phyloP scores from a whole-genome alignment of 2,797 vertebrate species.

The Orientallactaga sibirica region DNA sequence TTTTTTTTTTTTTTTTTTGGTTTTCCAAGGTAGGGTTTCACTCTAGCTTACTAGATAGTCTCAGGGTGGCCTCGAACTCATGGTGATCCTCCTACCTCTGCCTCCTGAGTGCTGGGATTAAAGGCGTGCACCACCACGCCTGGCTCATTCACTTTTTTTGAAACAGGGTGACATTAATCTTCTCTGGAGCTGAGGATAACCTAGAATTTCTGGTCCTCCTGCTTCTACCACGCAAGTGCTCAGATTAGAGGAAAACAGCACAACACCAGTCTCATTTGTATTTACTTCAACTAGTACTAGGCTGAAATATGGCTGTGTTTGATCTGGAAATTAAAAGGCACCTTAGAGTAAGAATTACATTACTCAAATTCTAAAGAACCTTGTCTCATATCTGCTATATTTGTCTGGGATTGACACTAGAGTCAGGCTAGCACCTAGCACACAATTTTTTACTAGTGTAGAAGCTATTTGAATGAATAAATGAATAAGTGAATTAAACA shows the following conservation, averaged over 20 bases:
- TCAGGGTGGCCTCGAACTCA: too few relatives aligned
- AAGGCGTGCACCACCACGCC: too few relatives aligned
- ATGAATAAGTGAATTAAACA: neutral
- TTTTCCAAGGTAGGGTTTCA: too few relatives aligned
- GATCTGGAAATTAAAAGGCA: constrained; percentile 41
- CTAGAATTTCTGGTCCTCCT: neutral
- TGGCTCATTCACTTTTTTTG: too few relatives aligned
- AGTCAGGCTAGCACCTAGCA: neutral
- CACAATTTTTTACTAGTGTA: neutral
- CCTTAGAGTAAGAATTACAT: neutral
- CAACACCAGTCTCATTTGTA: neutral
- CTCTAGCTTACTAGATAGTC: too few relatives aligned
- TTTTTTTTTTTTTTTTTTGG: too few relatives aligned
- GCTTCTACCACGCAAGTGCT: neutral
- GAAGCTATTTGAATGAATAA: constrained; percentile 29
- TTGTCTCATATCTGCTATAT: neutral
- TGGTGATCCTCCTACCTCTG: too few relatives aligned
- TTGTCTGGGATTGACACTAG: neutral
- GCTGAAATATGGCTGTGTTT: constrained; percentile 26
- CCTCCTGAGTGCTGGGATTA: too few relatives aligned
- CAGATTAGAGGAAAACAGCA: neutral
- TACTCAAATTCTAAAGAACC: neutral
- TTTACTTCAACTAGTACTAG: constrained; percentile 4
- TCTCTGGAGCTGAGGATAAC: neutral
- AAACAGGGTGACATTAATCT: neutral